Base-by-base conservation (phyloP, 2,888 invertebrate species). In the Rhodophaea formosa region DNA sequence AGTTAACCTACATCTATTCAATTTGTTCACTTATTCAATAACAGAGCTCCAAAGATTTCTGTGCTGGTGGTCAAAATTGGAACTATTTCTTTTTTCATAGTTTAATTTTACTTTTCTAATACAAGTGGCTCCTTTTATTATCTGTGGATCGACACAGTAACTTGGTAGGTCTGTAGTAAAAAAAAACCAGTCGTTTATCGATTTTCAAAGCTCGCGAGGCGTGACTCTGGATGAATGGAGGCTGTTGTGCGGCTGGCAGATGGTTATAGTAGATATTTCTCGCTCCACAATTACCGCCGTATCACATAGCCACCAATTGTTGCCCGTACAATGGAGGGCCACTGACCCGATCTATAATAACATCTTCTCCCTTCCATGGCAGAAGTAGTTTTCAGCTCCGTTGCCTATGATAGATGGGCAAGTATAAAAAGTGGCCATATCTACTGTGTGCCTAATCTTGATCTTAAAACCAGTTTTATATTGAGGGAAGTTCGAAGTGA, bases 201-300 rank as follows among this genome's bases (percentile, higher is more conserved):
- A 72, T 70, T 70, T 64, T 63, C 62, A 67, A 71, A 72, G 69
- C 76, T 78, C 72, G 78, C 72, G 73, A 74, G 75, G 76, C 85
- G 83, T 85, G 84, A 85, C 84, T 79, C 68, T 64, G 72, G 74
- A 75, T 85, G 81, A 86, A 84, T 84, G 77, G 78, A 70, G 66
- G 67, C 72, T 69, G 69, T 74, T 64, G 59, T 65, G 56, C 53
- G 52, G 66, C 57, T 32, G 46, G 53, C 60, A 64, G 75, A 78
- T 79, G 68, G 72, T 64, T 67, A 60, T 68, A 60, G 63, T 69
- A 65, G 84, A 82, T 83, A 77, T 67, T 68, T 52, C 65, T 69
- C 63, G 65, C 66, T 64, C 68, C 55, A 66, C 72, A 74, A 80
- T 78, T 76, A 77, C 77, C 65, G 66, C 66, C 67, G 68, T 74